Evolutionary conservation across 2,797 vertebrate species (phyloP).

Genomic region (Sebastes hubbsi): DNA sequence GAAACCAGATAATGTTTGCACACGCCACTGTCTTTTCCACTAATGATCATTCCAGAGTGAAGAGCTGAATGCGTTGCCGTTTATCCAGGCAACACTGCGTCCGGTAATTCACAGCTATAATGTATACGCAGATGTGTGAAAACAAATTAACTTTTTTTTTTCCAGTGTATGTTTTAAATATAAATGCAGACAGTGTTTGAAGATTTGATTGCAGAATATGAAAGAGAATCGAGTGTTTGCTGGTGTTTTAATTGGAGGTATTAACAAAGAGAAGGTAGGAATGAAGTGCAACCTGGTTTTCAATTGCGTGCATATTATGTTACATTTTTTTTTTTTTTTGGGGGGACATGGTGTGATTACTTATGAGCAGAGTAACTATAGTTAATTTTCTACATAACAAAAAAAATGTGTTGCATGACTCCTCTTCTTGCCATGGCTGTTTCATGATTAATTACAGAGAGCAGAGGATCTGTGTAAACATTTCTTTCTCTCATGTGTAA

Average conservation of each 20-base stretch:
- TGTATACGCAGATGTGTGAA: conserved; percentile 8
- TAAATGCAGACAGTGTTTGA: neutral
- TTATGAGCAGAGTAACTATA: neutral
- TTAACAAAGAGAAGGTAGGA: neutral
- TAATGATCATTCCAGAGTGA: conserved; percentile 55
- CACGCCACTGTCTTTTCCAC: conserved; percentile 39
- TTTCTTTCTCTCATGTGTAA: neutral
- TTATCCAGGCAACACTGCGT: neutral
- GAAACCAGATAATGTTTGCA: conserved; percentile 55
- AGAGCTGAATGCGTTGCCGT: conserved; percentile 6
- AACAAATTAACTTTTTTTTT: neutral
- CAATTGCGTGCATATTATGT: neutral
- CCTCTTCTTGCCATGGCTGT: neutral
- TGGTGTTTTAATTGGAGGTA: neutral
- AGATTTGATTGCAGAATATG: conserved; percentile 11
- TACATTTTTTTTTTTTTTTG: neutral
- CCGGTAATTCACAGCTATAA: neutral
- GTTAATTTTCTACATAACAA: neutral
- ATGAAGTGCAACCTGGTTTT: neutral
- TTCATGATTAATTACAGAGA: conserved; percentile 2
- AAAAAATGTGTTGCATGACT: neutral
- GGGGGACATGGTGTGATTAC: neutral
- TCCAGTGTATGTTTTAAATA: neutral
- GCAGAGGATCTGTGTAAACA: neutral
- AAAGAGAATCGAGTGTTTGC: neutral